Conservation (phyloP, 2,113 vertebrate species). For the Xenotilapia longispinis region DNA sequence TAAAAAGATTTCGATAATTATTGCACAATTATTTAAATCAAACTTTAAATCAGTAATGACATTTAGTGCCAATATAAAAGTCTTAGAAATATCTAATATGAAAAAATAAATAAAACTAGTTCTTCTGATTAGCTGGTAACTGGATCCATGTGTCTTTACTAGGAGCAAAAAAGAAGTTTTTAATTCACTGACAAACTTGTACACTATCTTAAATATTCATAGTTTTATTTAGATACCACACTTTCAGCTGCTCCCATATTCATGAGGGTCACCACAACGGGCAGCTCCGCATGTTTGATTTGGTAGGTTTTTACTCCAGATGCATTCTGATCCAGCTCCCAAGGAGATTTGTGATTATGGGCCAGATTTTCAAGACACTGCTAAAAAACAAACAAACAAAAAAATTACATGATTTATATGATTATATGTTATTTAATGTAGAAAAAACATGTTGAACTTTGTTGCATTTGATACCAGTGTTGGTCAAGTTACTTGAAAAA, state of each 20-base stretch:
- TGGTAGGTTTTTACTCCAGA: background rate
- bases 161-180: background rate
- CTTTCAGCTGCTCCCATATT: background rate
- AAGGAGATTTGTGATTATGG: background rate
- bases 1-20: background rate
- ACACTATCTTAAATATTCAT: background rate
- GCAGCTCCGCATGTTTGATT: background rate
- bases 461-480: background rate
- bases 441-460: background rate
- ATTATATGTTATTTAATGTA: background rate
- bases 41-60: background rate
- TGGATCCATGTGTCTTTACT: fast-evolving
- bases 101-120: background rate
- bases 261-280: background rate
- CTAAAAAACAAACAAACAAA: background rate
- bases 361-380: background rate
- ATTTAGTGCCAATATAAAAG: background rate
- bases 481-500: too few relatives aligned
- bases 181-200: background rate
- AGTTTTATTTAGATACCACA: background rate
- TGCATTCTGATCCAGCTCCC: background rate
- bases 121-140: background rate
- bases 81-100: background rate
- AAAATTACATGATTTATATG: too few relatives aligned
- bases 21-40: background rate